Conservation (phyloP, 2,113 vertebrate genomes). For the Gymnarchus niloticus region DNA sequence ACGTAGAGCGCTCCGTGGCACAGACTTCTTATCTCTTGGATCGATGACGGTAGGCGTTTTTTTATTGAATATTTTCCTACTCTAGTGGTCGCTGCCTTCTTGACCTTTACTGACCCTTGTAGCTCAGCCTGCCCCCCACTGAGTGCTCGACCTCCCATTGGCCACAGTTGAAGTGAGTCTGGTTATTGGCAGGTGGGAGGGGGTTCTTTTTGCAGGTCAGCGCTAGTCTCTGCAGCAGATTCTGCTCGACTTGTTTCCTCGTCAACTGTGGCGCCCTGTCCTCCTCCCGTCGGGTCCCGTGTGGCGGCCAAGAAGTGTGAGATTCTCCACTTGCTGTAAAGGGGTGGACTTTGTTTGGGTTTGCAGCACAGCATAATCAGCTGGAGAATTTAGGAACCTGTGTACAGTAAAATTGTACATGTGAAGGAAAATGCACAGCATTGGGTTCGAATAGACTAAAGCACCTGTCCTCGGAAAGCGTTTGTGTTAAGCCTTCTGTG, state of each 20-base stretch:
- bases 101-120: slow-evolving; percentile 31
- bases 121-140: slow-evolving; percentile 36
- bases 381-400: too few relatives aligned
- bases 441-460: background rate
- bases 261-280: too few relatives aligned
- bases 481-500: background rate
- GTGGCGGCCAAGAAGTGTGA: too few relatives aligned
- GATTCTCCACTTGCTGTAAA: too few relatives aligned
- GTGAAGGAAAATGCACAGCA: slow-evolving; percentile 5
- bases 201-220: background rate
- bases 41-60: slow-evolving; percentile 33
- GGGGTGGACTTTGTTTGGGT: too few relatives aligned
- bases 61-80: slow-evolving; percentile 27
- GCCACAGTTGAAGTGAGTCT: background rate
- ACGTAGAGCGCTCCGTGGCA: slow-evolving; percentile 32
- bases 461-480: background rate
- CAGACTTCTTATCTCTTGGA: slow-evolving; percentile 23
- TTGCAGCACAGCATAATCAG: too few relatives aligned
- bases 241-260: background rate
- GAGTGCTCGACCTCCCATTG: slow-evolving; percentile 23
- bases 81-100: slow-evolving; percentile 34
- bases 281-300: too few relatives aligned
- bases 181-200: background rate
- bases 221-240: background rate
- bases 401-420: background rate